Evolutionary conservation across 2,113 vertebrate genomes (phyloP).

Genomic region (Cranoglanis bouderius): DNA sequence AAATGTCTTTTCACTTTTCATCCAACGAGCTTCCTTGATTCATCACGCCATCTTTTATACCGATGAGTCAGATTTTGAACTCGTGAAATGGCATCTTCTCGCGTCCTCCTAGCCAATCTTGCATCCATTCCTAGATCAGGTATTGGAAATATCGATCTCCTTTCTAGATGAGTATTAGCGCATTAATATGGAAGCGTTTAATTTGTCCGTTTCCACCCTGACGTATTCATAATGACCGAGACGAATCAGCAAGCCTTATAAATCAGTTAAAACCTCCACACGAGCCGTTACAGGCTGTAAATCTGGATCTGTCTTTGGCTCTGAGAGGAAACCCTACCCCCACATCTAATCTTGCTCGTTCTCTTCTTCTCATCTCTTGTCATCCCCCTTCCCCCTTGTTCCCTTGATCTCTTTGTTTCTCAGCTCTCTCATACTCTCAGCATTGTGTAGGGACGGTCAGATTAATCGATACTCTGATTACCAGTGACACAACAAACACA

Average conservation of each 20-base stretch:
- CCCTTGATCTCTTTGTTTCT: slow-evolving; percentile 30
- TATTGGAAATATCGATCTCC: not conserved
- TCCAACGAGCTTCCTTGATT: not conserved
- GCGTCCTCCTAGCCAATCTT: not conserved
- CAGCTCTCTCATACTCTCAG: not conserved
- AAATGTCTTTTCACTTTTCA: not conserved
- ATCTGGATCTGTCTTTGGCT: slow-evolving; percentile 21
- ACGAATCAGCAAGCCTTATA: not conserved
- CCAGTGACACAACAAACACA: slow-evolving; percentile 39
- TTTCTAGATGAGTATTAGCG: not conserved
- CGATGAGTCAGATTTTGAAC: not conserved
- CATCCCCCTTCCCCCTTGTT: not conserved
- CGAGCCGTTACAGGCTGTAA: not conserved
- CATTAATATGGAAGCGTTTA: not conserved
- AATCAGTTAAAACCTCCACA: not conserved
- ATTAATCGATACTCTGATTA: slow-evolving; percentile 47
- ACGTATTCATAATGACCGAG: not conserved
- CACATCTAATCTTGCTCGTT: not conserved
- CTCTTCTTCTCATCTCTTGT: not conserved
- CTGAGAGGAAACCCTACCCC: slow-evolving; percentile 22
- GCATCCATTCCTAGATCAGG: not conserved
- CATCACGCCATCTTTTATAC: not conserved
- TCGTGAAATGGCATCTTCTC: not conserved
- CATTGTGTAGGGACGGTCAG: slow-evolving; percentile 4
- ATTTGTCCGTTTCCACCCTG: not conserved